Evolutionary conservation across 2,113 vertebrate species (phyloP), one percentile per base, ranked within the genome.

Genomic region (Nematolebias whitei): DNA sequence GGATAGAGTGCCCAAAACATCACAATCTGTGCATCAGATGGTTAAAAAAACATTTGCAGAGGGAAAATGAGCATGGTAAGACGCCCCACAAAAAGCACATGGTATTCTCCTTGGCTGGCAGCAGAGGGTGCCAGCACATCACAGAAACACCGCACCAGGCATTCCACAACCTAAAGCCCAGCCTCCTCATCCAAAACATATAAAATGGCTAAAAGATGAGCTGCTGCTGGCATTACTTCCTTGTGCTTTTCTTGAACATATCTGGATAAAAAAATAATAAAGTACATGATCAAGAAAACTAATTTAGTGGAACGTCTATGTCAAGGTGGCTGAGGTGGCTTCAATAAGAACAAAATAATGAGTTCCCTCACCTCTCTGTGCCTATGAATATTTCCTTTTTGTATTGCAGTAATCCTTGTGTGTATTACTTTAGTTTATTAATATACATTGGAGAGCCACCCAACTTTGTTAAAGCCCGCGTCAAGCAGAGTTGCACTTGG

Each of bases 101-200:
- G 14, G 79, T 77, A 83, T 87, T 91, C 79, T 86, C 63, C 62
- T 70, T 0, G 12, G 3, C 57, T 18, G 80, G 61, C 94, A 93
- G 92, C 91, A 95, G 94, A 92, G 92, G 93, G 94, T 69, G 92
- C 93, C 92, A 92, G 78, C 92, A 84, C 89, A 80, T 80, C 82
- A 92, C 64, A 76, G 57, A 90, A 77, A 60, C 19, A 55, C 8
- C 26, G 2, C 51, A 41, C 53, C 32, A 74, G 72, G 63, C 69
- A 56, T n/a, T n/a, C n/a, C n/a, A n/a, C n/a, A 56, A 44, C 49
- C 64, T 61, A 52, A 19, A 18, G 45, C 54, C 56, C 49, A 64
- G 41, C 77, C 80, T 26, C 19, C 22, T 39, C 5, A 20, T 48
- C 49, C 73, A 65, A 77, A 80, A 58, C 12, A 44, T 16, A 40